Base-by-base conservation (phyloP, 2,888 invertebrate genomes). In the Chrysolina americana region DNA sequence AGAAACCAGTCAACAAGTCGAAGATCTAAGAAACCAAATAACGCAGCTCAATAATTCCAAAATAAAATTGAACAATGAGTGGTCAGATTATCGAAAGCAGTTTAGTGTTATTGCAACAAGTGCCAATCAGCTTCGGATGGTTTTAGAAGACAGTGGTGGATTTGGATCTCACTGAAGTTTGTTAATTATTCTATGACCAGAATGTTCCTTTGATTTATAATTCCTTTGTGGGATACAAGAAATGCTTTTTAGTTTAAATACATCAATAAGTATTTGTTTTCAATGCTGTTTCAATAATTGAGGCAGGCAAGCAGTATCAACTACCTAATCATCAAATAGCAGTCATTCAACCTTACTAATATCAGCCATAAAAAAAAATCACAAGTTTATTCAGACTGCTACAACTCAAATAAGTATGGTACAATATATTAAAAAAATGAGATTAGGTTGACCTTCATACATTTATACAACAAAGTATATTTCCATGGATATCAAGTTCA, bases 1-100 rank as follows among this genome's bases (percentile, higher is more conserved):
- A 83, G 94, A 94, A 79, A 95, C 95, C 0, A 92, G 93, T 79
- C 90, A 92, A 48, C 41, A 36, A 56, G 65, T 73, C 23, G 41
- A 65, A 56, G 64, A 77, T 21, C 47, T 75, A 15, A 47, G 68
- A 69, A 59, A 69, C 70, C 71, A 71, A 44, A 62, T 77, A 48
- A 44, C n/a, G 21, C 47, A 50, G 17, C 65, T 73, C 28, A 73
- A 71, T 47, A 36, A 59, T 9, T 41, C 41, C 1, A 68, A 75
- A 65, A 65, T 41, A 47, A 71, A 63, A n/a, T 56, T 77, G 36
- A 65, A 69, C 23, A 63, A 69, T 53, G 77, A 75, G 62, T 77
- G 70, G 75, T 66, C 62, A 19, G 50, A 65, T 23, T 75, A 68
- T 63, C 71, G 70, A 19, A 77, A 75, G 48, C 73, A 77, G 41